These are phyloP conservation scores for Epirrita christyi DNA, from an alignment of 2,888 invertebrate genomes.

Conservation along the genomic window DNA sequence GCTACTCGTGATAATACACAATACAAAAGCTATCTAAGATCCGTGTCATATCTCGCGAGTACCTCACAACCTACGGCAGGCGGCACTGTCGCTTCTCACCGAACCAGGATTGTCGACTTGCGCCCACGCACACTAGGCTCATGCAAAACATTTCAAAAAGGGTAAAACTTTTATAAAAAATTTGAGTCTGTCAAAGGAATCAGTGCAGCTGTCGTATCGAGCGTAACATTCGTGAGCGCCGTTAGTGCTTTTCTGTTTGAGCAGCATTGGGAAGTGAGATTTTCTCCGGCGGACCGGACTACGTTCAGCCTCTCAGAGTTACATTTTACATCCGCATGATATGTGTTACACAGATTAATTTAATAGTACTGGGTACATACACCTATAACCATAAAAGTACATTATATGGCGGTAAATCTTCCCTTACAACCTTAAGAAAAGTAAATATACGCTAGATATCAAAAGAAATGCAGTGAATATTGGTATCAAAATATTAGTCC, in stretches of 20 bases:
- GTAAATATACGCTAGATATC: slow-evolving; percentile 75
- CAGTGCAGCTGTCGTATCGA: slow-evolving; percentile 45
- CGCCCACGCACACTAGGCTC: slow-evolving; percentile 66
- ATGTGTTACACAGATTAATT: slow-evolving; percentile 78
- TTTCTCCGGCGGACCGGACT: slow-evolving; percentile 62
- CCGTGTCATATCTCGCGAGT: slow-evolving; percentile 29
- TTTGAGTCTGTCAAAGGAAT: slow-evolving; percentile 62
- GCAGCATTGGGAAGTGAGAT: slow-evolving; percentile 51
- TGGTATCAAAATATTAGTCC: slow-evolving; percentile 81
- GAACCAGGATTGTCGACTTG: slow-evolving; percentile 38
- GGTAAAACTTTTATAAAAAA: slow-evolving; percentile 76
- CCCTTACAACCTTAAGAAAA: slow-evolving; percentile 72
- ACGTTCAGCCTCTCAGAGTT: slow-evolving; percentile 71
- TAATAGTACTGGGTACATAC: slow-evolving; percentile 77
- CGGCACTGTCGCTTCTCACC: slow-evolving; percentile 8
- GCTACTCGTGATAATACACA: slow-evolving; percentile 46
- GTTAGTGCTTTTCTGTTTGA: slow-evolving; percentile 52
- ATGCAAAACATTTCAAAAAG: slow-evolving; percentile 72
- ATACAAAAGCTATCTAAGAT: slow-evolving; percentile 68
- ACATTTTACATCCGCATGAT: slow-evolving; percentile 77
- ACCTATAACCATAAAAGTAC: slow-evolving; percentile 75
- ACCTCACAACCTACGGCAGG: slow-evolving; percentile 24
- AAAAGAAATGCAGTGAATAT: slow-evolving; percentile 80
- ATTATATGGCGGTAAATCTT: slow-evolving; percentile 70
- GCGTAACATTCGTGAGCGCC: slow-evolving; percentile 53